Evolutionary conservation across 2,113 vertebrate genomes (phyloP), one percentile per base, ranked within the genome.

Genomic region (Pan paniscus): DNA sequence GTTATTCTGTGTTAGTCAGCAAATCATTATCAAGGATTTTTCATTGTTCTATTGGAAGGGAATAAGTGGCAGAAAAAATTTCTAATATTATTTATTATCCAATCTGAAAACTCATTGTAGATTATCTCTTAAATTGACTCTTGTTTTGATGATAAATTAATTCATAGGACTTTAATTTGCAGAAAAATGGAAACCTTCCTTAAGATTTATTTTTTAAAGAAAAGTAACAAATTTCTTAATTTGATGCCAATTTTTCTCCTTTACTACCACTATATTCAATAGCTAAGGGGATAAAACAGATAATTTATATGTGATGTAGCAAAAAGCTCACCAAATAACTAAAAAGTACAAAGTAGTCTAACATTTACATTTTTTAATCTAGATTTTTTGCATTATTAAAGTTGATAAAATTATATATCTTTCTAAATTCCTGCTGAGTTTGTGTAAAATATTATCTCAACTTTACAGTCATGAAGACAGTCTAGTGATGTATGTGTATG

Each of bases 141-240:
- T 64, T 79, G 35, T 89, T 91, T 93, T 70, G 25, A 38, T 93
- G 5, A 75, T 38, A 89, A 89, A 83, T 79, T 89, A 70, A 89
- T 76, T 27, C 6, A 23, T 11, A 55, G 1, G 17, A 80, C 17
- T 93, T 80, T 75, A 32, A 88, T 40, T 80, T 50, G 48, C 35
- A 82, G 12, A 78, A 14, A 78, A 3, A 72, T 52, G 1, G 1
- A 89, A 97, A 40, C 12, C 1, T 30, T 87, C 9, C 0, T 46
- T 68, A 48, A 52, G 5, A 68, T 76, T 87, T 46, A 88, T 14
- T 90, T 95, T 90, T 84, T 82, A 73, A 81, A 78, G 38, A 27
- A 89, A 96, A 96, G 76, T 82, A 59, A 43, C 78, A 8, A 48
- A n/a, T 86, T 82, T 64, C 5, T 61, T 35, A 27, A 59, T 78